Base-by-base conservation (phyloP, 2,113 vertebrate genomes). In the Tragulus kanchil region DNA sequence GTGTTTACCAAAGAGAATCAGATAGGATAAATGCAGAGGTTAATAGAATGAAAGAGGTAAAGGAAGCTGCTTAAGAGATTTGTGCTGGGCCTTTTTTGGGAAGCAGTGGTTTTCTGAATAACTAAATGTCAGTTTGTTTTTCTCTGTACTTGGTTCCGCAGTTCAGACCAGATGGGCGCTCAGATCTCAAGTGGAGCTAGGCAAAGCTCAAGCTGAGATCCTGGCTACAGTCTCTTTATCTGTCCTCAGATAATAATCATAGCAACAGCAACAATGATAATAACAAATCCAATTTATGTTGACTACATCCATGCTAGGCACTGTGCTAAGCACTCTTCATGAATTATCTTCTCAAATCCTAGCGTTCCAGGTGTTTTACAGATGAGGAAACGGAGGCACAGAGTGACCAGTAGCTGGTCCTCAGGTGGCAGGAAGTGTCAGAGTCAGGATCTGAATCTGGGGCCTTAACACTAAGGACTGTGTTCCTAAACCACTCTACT, bases 121-220 rank as follows among this genome's bases (percentile, higher is more conserved):
- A 31, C 25, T 91, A 85, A 92, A 75, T 94, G 82, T 85, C 52
- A 77, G 58, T 92, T 83, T 89, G 54, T 89, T 95, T 95, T 95
- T 75, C 36, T 96, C 79, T 48, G 59, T 64, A 14, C 3, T 83
- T 89, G 17, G 7, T 79, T 96, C n/a, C 26, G 21, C 9, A 28
- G 42, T 28, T 1, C 56, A 65, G 50, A 71, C 93, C 96, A 95
- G 94, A 62, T 84, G 56, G 87, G 42, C 78, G 36, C 65, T 73
- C 36, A 73, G 4, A 85, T 94, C 71, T 95, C 62, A 58, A 8
- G 58, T 25, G 28, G 23, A 93, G 65, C 6, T 3, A 64, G 25
- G 73, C 21, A 31, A 65, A 23, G 73, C 84, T 96, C 79, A 48
- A 62, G n/a, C 23, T 31, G 61, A 82, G 23, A 78, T 79, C 54